Base-by-base conservation (phyloP, 1,140 invertebrate genomes). In the Cataglyphis hispanica region DNA sequence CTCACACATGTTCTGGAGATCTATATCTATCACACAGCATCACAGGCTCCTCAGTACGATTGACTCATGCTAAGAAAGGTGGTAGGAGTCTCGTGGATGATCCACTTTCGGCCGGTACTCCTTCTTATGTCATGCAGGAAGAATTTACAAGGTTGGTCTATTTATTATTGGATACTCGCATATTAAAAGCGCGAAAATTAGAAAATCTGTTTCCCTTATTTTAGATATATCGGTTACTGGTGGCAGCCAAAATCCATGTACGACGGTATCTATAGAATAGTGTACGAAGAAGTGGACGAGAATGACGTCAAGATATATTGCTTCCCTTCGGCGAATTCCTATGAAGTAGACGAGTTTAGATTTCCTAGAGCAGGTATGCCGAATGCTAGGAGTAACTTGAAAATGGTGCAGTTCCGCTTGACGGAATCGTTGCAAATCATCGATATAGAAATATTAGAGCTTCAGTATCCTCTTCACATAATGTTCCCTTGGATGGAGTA, bases 71-170 rank as follows among this genome's bases (percentile, higher is more conserved):
- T 0, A 97, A 97, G 89, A 97, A 97, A 95, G 98, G 98, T 89
- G 95, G 96, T 66, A 94, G 94, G 90, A 97, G 96, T 90, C 95
- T 98, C 86, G 95, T 96, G 1, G 97, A 98, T 89, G 98, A 99
- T 95, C 98, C 98, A 1, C 92, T 98, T 0, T 98, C 97, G 92
- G 98, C 98, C 2, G 99, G 99, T 1, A 97, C 98, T 40, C 98
- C 99, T 0, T 99, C 98, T 10, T 99, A 99, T 95, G 98, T 99
- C 0, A 99, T 99, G 94, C 99, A 99, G 95, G 99, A 99, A 95
- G 99, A 99, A 95, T 99, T 99, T 95, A 98, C 97, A 13, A 93
- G 95, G 94, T 95, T 91, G 25, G 61, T 53, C 4, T 0, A 8
- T 34, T 81, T 22, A 46, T 64, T 27, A 8, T 27, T 25, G 16